phyloP scores from a whole-genome alignment of 2,113 vertebrate species.

The Ophiodon elongatus region DNA sequence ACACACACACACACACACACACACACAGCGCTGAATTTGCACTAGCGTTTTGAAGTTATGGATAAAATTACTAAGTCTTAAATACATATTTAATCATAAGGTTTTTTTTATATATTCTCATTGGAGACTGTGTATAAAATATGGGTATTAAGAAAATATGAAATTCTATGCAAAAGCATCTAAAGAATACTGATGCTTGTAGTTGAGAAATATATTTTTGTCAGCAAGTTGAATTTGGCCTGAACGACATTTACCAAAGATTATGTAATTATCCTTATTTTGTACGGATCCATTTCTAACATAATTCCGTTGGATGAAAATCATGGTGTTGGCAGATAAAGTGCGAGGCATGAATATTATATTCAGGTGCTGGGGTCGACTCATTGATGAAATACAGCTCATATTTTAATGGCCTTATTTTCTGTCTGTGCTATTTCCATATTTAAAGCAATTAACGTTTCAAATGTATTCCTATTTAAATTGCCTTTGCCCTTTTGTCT shows the following conservation, averaged over 20 bases:
- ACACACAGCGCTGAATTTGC: constrained; percentile 5
- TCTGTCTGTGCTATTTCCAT: neutral
- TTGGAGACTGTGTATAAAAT: neutral
- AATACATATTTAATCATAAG: constrained; percentile 4
- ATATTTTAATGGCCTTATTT: constrained; percentile 28
- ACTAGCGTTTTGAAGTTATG: constrained; percentile 1
- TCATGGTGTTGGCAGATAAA: constrained; percentile 2
- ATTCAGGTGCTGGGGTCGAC: neutral
- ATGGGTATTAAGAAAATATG: neutral
- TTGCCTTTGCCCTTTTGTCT: neutral
- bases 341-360: neutral
- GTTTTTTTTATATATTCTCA: neutral
- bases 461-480: constrained; percentile 23
- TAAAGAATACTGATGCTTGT: neutral
- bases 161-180: neutral
- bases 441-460: constrained; percentile 13
- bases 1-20: neutral
- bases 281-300: neutral
- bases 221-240: neutral
- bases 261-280: neutral
- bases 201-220: constrained; percentile 16
- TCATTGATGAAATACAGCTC: neutral
- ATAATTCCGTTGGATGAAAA: neutral
- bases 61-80: neutral
- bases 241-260: constrained; percentile 9